Evolutionary conservation across 2,113 vertebrate genomes (phyloP).

Genomic region (Prietella phreatophila): DNA sequence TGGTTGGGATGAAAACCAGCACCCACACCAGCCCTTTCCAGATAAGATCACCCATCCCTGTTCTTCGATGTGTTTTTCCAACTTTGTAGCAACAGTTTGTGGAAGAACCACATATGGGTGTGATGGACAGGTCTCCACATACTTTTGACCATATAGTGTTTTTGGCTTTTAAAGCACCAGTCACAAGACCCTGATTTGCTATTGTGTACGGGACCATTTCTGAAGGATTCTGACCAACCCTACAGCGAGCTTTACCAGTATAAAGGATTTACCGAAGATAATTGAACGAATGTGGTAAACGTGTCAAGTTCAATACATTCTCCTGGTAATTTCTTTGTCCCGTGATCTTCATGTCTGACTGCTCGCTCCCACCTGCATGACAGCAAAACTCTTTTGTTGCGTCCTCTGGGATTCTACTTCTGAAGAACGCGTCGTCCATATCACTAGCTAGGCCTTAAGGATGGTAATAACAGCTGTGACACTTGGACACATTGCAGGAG

Average conservation of each 20-base stretch:
- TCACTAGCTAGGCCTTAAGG: background rate
- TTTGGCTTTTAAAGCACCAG: conserved; percentile 17
- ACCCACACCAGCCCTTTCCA: no score
- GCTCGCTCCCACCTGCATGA: background rate
- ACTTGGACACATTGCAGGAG: background rate
- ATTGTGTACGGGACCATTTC: background rate
- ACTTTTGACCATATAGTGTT: background rate
- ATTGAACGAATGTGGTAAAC: background rate
- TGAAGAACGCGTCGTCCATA: background rate
- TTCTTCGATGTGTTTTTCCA: background rate
- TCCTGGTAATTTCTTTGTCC: background rate
- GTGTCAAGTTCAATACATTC: background rate
- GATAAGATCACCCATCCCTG: no score
- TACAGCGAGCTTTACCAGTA: background rate
- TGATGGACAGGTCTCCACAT: background rate
- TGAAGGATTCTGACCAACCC: background rate
- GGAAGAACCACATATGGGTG: background rate
- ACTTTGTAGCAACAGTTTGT: background rate
- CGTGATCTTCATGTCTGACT: background rate
- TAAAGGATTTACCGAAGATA: background rate
- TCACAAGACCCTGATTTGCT: background rate
- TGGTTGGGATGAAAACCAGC: no score
- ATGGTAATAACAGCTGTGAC: background rate
- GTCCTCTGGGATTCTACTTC: background rate
- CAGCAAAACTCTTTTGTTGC: background rate